Evolutionary conservation across 2,797 vertebrate genomes (phyloP).

Genomic region (Onychomys torridus): DNA sequence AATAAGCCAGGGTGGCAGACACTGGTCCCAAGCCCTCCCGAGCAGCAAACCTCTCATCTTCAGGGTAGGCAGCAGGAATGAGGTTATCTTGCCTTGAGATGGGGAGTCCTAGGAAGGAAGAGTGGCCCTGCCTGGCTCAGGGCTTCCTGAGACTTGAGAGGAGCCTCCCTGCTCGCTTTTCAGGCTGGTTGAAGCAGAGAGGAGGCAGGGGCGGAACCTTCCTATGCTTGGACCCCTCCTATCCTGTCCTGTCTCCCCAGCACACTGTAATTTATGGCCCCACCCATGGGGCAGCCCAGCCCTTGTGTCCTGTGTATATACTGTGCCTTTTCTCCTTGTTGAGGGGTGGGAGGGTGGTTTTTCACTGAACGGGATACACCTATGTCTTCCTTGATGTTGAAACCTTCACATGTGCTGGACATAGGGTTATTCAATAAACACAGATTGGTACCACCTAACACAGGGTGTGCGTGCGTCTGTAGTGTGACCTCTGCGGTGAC

Average conservation of each 20-base stretch:
- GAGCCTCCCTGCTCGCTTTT: not conserved
- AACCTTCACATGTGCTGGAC: slow-evolving; percentile 54
- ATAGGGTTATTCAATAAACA: slow-evolving; percentile 80
- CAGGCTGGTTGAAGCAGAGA: not conserved
- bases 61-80: not conserved
- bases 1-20: slow-evolving; percentile 20
- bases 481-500: not conserved
- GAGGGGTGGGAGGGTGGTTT: slow-evolving; percentile 68
- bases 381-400: slow-evolving; percentile 57
- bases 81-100: not conserved
- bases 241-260: not conserved
- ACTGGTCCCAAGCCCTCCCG: not conserved
- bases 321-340: slow-evolving; percentile 82
- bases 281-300: slow-evolving; percentile 43
- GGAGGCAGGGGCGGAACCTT: not conserved
- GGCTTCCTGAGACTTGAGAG: not conserved
- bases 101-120: not conserved
- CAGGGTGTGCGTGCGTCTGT: slow-evolving; percentile 67
- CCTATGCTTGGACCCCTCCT: not conserved
- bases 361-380: slow-evolving; percentile 54
- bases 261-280: slow-evolving; percentile 70
- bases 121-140: not conserved
- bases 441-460: slow-evolving; percentile 62
- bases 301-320: slow-evolving; percentile 80
- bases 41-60: not conserved